These are phyloP conservation scores for Cathartes aura DNA, from an alignment of 2,113 vertebrate genomes.

Conservation along the genomic window DNA sequence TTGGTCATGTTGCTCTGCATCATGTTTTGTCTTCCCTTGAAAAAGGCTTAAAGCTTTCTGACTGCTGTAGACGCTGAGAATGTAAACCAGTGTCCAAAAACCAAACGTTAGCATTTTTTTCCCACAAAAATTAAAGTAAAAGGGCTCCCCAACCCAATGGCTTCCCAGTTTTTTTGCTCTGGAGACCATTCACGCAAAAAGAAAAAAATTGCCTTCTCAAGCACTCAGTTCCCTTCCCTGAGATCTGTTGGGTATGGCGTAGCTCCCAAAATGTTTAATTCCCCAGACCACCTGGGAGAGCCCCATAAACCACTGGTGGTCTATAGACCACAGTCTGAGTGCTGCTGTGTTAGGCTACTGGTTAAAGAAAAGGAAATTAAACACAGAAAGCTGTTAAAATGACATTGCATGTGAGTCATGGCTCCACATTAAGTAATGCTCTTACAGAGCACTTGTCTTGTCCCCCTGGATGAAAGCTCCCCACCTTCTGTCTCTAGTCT, in stretches of 20 bases:
- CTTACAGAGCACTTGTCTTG: not conserved
- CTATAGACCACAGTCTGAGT: not conserved
- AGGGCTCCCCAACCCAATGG: not conserved
- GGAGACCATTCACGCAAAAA: not conserved
- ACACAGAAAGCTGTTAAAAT: constrained; percentile 54
- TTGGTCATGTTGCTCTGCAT: not conserved
- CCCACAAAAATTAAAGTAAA: not conserved
- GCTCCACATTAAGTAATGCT: not conserved
- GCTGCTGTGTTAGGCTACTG: not conserved
- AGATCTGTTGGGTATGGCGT: not conserved
- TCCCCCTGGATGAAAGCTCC: not conserved
- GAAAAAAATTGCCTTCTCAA: not conserved
- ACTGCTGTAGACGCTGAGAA: not conserved
- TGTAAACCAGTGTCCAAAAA: not conserved
- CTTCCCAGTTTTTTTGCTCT: not conserved
- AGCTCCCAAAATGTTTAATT: constrained; percentile 1
- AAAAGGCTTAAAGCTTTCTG: not conserved
- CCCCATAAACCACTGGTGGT: constrained; percentile 15
- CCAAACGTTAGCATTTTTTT: not conserved
- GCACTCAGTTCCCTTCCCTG: not conserved
- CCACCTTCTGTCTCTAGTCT: not conserved
- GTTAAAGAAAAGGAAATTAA: constrained; percentile 54
- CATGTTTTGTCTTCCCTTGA: not conserved
- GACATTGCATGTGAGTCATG: constrained; percentile 30
- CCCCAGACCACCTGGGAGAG: constrained; percentile 9